Conservation (phyloP, 2,797 vertebrate genomes). For the Cossypha caffra region DNA sequence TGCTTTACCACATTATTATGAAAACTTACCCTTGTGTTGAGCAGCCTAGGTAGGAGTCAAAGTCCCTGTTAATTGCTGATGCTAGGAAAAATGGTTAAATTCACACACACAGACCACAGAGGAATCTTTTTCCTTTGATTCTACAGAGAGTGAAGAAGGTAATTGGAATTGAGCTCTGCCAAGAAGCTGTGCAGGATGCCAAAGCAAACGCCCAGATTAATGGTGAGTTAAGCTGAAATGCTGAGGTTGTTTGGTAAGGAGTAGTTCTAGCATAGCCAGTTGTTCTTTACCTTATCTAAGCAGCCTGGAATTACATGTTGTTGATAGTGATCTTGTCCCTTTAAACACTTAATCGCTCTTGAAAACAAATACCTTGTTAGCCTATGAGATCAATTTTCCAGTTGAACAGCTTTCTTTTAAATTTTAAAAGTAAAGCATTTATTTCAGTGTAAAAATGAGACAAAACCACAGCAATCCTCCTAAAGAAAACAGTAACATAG, state of each 20-base stretch:
- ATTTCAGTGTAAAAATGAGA: neutral
- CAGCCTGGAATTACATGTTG: neutral
- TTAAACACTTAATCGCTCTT: neutral
- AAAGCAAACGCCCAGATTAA: conserved; percentile 88
- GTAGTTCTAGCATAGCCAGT: neutral
- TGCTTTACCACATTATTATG: neutral
- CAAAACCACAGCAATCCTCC: neutral
- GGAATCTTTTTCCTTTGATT: neutral
- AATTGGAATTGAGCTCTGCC: conserved; percentile 93
- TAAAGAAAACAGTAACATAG: neutral
- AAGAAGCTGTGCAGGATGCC: conserved; percentile 94
- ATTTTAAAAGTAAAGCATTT: neutral
- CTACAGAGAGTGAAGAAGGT: conserved; percentile 91
- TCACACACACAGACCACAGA: neutral
- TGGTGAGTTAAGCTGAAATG: conserved; percentile 74
- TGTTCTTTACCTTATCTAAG: neutral
- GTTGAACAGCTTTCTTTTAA: neutral
- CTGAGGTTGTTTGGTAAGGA: neutral
- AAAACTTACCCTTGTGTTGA: neutral
- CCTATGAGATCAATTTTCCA: neutral
- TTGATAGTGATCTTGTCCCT: neutral
- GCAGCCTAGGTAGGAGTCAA: neutral
- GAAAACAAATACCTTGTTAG: neutral
- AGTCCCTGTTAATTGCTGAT: neutral
- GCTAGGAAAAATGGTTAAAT: neutral